phyloP scores from a whole-genome alignment of 1,140 invertebrate species.

The Mactra quadrangularis region DNA sequence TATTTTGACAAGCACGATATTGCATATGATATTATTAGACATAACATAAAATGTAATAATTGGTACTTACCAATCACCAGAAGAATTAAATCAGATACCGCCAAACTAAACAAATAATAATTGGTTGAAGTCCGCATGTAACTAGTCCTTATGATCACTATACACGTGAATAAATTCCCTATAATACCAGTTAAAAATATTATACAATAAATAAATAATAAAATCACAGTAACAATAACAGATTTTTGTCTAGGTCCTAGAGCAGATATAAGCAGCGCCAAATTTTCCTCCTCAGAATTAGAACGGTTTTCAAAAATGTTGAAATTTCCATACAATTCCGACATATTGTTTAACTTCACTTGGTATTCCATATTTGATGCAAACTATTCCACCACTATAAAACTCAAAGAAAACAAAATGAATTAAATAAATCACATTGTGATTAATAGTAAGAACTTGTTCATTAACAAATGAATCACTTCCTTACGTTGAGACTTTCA shows the following conservation, averaged over 20 bases:
- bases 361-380: no score
- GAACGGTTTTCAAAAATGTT: neutral
- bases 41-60: no score
- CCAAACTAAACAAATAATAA: conserved; percentile 96
- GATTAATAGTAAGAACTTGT: no score
- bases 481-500: no score
- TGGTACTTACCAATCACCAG: conserved; percentile 86
- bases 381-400: no score
- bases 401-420: no score
- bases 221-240: conserved; percentile 60
- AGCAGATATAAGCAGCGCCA: conserved; percentile 5
- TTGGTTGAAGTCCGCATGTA: conserved; percentile 91
- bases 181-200: conserved; percentile 94
- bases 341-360: no score
- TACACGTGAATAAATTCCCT: conserved; percentile 96
- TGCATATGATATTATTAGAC: no score
- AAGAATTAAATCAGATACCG: conserved; percentile 95
- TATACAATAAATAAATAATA: conserved; percentile 89
- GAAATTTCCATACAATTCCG: no score
- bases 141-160: conserved; percentile 95
- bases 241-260: conserved; percentile 37
- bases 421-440: no score
- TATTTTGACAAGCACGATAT: no score
- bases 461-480: no score
- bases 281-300: neutral